These are phyloP conservation scores for Micrasema minimum DNA, from an alignment of 1,140 invertebrate species.

Conservation along the genomic window DNA sequence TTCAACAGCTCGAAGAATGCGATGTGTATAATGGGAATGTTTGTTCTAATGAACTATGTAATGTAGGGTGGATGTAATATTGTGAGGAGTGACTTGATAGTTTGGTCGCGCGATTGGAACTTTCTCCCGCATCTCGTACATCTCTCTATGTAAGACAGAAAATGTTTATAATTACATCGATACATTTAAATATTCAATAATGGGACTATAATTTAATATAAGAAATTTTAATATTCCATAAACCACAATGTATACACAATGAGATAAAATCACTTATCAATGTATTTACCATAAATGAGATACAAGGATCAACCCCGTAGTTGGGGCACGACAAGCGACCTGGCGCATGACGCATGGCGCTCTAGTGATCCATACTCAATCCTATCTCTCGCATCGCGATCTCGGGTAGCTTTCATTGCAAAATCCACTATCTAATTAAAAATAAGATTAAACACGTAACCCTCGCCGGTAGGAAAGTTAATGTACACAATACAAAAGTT, in stretches of 20 bases:
- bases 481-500: conserved; percentile 8
- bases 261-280: conserved; percentile 53
- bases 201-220: conserved; percentile 50
- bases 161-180: conserved; percentile 51
- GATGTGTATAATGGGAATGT: not conserved
- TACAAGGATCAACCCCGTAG: conserved; percentile 21
- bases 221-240: conserved; percentile 49
- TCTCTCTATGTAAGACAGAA: conserved; percentile 43
- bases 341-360: conserved; percentile 16
- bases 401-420: conserved; percentile 34
- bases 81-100: not conserved
- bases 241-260: conserved; percentile 54
- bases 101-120: not conserved
- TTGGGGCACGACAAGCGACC: conserved; percentile 6
- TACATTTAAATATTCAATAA: conserved; percentile 50
- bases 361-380: not conserved
- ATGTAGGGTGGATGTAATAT: not conserved
- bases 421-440: conserved; percentile 39
- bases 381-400: conserved; percentile 15
- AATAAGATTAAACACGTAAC: conserved; percentile 30
- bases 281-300: conserved; percentile 46
- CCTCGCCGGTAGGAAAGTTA: conserved; percentile 17
- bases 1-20: not conserved
- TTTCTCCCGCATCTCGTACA: conserved; percentile 32
- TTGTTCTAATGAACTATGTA: not conserved